Evolutionary conservation across 2,797 vertebrate species (phyloP).

Genomic region (Danionella dracula): DNA sequence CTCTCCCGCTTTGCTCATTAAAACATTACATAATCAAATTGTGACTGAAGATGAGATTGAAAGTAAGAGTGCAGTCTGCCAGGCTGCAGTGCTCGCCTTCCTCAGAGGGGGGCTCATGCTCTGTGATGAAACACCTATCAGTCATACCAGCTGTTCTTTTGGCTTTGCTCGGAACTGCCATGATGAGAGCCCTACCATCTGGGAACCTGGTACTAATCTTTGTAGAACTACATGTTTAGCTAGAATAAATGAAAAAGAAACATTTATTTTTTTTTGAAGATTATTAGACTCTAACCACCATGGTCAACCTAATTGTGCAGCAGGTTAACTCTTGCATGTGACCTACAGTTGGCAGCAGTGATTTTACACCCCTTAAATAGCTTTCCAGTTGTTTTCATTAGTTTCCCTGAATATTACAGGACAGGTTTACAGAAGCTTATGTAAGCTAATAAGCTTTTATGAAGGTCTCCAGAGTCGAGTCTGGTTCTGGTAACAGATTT

Average conservation of each 20-base stretch:
- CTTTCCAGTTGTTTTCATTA: not conserved
- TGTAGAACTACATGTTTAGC: not conserved
- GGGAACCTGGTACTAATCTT: not conserved
- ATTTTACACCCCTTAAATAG: too few relatives aligned
- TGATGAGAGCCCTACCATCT: constrained; percentile 12
- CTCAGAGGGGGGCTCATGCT: constrained; percentile 56
- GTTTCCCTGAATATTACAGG: not conserved
- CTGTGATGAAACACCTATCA: constrained; percentile 64
- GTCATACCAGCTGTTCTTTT: constrained; percentile 59
- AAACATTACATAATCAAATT: constrained; percentile 30
- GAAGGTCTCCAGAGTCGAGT: not conserved
- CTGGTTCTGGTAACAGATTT: not conserved
- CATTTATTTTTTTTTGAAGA: not conserved
- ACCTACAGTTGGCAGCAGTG: not conserved
- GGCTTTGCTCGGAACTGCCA: constrained; percentile 2
- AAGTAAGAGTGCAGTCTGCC: constrained; percentile 11
- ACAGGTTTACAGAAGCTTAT: not conserved
- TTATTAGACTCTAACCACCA: not conserved
- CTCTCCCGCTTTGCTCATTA: constrained; percentile 34
- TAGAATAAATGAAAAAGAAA: not conserved
- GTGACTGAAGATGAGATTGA: constrained; percentile 9
- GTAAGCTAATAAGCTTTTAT: not conserved
- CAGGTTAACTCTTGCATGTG: not conserved
- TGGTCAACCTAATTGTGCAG: too few relatives aligned
- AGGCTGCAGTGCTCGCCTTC: constrained; percentile 55